Conservation (phyloP, 1,140 invertebrate genomes). For the Orussus abietinus region DNA sequence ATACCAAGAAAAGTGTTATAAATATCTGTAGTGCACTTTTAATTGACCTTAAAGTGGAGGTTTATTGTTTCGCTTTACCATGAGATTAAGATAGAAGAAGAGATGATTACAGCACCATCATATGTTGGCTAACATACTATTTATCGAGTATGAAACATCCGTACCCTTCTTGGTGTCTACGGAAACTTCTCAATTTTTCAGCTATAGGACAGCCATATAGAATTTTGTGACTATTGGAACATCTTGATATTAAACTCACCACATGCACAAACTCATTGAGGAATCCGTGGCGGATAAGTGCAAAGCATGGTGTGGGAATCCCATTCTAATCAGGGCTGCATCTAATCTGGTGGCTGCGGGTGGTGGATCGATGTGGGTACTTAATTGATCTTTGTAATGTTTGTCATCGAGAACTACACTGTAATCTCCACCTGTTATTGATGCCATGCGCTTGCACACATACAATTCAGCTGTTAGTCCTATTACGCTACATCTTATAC, state of each 20-base stretch:
- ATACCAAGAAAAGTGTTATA: slow-evolving; percentile 11
- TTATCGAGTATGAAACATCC: too few species aligned
- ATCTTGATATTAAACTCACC: slow-evolving; percentile 55
- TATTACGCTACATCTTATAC: slow-evolving; percentile 89
- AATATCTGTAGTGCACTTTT: too few species aligned
- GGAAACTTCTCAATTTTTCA: not conserved
- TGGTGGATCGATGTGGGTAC: slow-evolving; percentile 82
- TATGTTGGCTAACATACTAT: too few species aligned
- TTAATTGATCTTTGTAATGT: slow-evolving; percentile 79
- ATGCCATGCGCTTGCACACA: slow-evolving; percentile 80
- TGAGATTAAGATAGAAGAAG: too few species aligned
- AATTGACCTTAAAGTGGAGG: too few species aligned
- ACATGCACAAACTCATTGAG: slow-evolving; percentile 79
- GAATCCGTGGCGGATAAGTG: slow-evolving; percentile 55
- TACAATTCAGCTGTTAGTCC: slow-evolving; percentile 92
- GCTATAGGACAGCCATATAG: slow-evolving; percentile 9
- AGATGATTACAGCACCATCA: too few species aligned
- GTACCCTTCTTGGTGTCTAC: too few species aligned
- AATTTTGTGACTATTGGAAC: not conserved
- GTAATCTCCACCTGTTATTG: slow-evolving; percentile 81
- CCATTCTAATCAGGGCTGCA: slow-evolving; percentile 86
- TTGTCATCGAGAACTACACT: slow-evolving; percentile 87
- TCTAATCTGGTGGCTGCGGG: slow-evolving; percentile 75
- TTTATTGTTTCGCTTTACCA: too few species aligned
- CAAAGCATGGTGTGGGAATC: slow-evolving; percentile 75